Percentiles rank a stretch among this genome's conserved stretches.
phyloP scores from a whole-genome alignment of 2,797 vertebrate genomes.

The Artibeus lituratus region DNA sequence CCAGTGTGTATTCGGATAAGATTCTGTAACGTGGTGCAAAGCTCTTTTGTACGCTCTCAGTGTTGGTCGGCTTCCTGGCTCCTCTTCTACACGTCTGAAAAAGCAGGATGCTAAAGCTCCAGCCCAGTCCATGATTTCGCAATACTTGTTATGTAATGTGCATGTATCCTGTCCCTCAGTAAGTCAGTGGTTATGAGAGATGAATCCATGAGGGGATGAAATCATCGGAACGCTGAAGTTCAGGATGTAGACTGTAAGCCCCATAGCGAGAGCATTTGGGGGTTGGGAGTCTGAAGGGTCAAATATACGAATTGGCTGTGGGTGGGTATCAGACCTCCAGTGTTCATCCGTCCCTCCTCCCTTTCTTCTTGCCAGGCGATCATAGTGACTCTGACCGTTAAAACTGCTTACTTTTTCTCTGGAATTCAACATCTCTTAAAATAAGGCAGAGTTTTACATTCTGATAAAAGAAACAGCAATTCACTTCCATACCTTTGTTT shows the following conservation, averaged over 20 bases:
- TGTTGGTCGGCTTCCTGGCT: conserved; percentile 70
- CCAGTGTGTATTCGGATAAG: conserved; percentile 72
- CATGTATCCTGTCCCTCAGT: conserved; percentile 76
- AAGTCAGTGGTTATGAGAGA: conserved; percentile 39
- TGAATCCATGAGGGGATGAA: neutral
- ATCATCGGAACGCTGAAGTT: neutral
- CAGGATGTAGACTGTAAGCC: neutral
- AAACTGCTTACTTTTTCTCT: conserved; percentile 39
- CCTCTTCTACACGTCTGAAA: conserved; percentile 66
- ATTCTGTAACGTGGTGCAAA: conserved; percentile 80
- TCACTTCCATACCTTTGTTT: conserved; percentile 69
- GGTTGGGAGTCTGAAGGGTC: neutral
- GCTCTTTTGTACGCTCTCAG: conserved; percentile 74
- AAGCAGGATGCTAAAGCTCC: conserved; percentile 63
- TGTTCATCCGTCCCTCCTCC: conserved; percentile 60
- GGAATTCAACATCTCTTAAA: conserved; percentile 59
- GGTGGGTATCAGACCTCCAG: conserved; percentile 55
- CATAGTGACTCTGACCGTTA: conserved; percentile 60
- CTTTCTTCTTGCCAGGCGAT: conserved; percentile 69
- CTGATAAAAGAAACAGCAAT: conserved; percentile 59
- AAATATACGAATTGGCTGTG: conserved; percentile 56
- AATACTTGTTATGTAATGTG: conserved; percentile 74
- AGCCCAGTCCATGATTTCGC: conserved; percentile 75
- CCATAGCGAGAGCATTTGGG: neutral
- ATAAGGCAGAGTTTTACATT: conserved; percentile 62